These are phyloP conservation scores for Mormoops blainvillei DNA, from an alignment of 2,113 vertebrate species.

Conservation along the genomic window DNA sequence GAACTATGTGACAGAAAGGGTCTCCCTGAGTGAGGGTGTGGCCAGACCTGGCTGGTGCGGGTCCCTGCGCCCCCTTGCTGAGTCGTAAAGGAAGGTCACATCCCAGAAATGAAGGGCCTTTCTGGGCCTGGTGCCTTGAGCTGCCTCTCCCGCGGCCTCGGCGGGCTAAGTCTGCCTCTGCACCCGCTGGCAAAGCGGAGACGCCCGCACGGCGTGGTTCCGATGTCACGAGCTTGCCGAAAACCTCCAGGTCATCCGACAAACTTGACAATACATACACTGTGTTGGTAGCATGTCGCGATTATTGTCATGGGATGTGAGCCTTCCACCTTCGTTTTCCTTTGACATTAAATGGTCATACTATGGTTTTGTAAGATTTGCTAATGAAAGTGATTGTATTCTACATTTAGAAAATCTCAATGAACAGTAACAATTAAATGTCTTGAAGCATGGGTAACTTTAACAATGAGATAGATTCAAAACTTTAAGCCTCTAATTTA, in stretches of 20 bases:
- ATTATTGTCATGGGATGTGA: neutral
- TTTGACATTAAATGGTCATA: neutral
- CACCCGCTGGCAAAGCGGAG: neutral
- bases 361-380: neutral
- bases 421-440: neutral
- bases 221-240: neutral
- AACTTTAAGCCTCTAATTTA: neutral
- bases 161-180: neutral
- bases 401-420: neutral
- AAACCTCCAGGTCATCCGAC: neutral
- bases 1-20: neutral
- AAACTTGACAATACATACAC: neutral
- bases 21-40: neutral
- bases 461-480: neutral
- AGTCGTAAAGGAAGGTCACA: accelerated
- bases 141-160: neutral
- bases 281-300: neutral
- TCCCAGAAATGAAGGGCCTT: neutral
- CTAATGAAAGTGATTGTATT: neutral
- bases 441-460: neutral
- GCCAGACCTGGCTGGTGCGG: neutral
- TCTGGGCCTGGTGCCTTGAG: neutral
- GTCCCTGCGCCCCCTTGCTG: neutral
- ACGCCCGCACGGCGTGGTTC: accelerated
- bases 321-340: neutral